A percentile compares a stretch with the other conserved stretches of the same genome.
Evolutionary conservation across 2,888 invertebrate species (phyloP).

Genomic region (Tetramorium bicarinatum): DNA sequence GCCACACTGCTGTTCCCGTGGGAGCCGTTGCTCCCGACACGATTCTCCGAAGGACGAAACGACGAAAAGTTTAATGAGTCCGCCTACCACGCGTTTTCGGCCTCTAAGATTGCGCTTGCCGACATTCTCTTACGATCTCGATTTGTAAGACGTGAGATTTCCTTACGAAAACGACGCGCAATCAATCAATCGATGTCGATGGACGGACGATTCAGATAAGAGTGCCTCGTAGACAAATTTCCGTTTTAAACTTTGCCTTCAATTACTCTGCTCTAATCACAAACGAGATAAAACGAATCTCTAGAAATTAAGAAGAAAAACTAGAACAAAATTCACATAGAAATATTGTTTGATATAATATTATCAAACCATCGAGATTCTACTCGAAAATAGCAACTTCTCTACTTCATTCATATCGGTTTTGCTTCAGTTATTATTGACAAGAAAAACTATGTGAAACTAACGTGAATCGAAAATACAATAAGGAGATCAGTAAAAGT

Average conservation of each 20-base stretch:
- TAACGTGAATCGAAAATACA: not conserved
- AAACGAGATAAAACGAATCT: not conserved
- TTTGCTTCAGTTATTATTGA: no score
- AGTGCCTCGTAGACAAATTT: not conserved
- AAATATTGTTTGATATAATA: no score
- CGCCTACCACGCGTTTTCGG: conserved; percentile 70
- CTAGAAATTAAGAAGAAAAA: not conserved
- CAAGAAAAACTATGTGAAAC: no score
- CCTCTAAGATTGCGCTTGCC: conserved; percentile 62
- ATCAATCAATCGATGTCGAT: not conserved
- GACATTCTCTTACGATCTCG: conserved; percentile 45
- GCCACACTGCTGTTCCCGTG: conserved; percentile 74
- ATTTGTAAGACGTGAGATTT: conserved; percentile 24
- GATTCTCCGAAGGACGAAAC: conserved; percentile 81
- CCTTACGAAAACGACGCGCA: not conserved
- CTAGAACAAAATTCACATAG: no score
- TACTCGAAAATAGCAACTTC: no score
- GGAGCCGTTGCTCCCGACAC: conserved; percentile 78
- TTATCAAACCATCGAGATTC: no score
- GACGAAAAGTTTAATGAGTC: conserved; percentile 85
- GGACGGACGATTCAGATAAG: not conserved
- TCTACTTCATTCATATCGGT: no score
- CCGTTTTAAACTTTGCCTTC: not conserved
- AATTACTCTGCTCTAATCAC: not conserved
- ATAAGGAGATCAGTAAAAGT: not conserved